phyloP scores from a whole-genome alignment of 2,888 invertebrate species.

The Zaprionus bogoriensis region DNA sequence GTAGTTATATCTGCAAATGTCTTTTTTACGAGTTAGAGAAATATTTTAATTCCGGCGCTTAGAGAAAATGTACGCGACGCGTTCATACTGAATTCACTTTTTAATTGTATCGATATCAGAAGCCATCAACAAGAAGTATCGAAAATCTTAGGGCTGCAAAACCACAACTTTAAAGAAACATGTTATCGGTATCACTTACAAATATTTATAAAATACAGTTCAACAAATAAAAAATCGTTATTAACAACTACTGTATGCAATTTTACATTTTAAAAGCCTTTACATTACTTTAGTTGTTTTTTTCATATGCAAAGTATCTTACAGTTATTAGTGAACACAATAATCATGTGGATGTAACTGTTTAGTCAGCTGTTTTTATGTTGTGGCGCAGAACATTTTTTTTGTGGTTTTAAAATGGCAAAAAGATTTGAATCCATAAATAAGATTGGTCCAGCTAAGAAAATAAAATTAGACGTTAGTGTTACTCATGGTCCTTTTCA shows the following conservation, averaged over 20 bases:
- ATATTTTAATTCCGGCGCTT: constrained; percentile 15
- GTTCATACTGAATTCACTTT: constrained; percentile 39
- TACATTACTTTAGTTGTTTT: no score
- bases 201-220: not conserved
- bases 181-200: not conserved
- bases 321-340: not conserved
- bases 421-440: constrained; percentile 75
- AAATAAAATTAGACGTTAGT: constrained; percentile 76
- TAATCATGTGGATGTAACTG: not conserved
- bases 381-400: not conserved
- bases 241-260: no score
- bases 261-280: no score
- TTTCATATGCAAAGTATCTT: not conserved
- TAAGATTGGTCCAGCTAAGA: constrained; percentile 75
- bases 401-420: constrained; percentile 54
- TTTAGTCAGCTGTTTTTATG: not conserved
- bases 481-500: constrained; percentile 50
- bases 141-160: not conserved
- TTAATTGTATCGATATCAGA: constrained; percentile 32
- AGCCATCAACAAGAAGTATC: not conserved
- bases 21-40: constrained; percentile 14
- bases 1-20: not conserved
- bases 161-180: not conserved
- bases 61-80: constrained; percentile 35
- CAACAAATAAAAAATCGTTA: no score